Percentiles rank a stretch among this genome's conserved stretches.
Evolutionary conservation across 2,113 vertebrate genomes (phyloP).

Genomic region (Sialia sialis): DNA sequence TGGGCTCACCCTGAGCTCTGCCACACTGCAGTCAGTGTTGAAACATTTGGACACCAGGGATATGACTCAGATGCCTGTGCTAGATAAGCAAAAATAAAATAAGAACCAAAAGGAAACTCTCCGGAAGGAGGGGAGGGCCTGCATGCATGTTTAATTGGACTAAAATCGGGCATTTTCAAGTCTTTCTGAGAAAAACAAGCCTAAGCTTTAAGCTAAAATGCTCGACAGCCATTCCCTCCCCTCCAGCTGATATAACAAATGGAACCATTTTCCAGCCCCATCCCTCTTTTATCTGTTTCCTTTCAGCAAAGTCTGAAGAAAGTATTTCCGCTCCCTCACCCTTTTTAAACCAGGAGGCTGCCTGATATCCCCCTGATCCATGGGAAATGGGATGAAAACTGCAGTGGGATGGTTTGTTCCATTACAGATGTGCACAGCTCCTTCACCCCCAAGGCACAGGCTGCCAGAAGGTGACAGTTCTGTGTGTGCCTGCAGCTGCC

Average conservation of each 20-base stretch:
- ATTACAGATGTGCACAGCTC: not conserved
- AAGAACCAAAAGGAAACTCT: not conserved
- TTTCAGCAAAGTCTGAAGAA: conserved; percentile 15
- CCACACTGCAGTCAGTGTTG: not conserved
- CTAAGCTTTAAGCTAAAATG: not conserved
- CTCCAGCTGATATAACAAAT: conserved; percentile 10
- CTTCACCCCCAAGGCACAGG: not conserved
- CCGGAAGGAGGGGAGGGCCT: not conserved
- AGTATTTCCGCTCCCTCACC: not conserved
- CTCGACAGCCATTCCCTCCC: not conserved
- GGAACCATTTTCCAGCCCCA: not conserved
- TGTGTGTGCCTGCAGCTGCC: not conserved
- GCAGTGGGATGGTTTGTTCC: not conserved
- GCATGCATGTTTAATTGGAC: not conserved
- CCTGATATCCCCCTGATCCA: not conserved
- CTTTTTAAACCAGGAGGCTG: not conserved
- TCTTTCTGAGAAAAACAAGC: not conserved
- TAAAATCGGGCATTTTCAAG: not conserved
- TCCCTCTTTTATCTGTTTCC: conserved; percentile 31
- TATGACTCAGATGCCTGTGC: not conserved
- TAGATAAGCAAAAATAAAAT: not conserved
- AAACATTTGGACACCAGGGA: not conserved
- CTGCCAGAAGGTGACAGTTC: not conserved
- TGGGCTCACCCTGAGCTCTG: not conserved
- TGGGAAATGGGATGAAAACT: not conserved